A percentile compares a stretch with the other conserved stretches of the same genome.
Conservation (phyloP, 2,113 vertebrate genomes). For the Cyanistes caeruleus region DNA sequence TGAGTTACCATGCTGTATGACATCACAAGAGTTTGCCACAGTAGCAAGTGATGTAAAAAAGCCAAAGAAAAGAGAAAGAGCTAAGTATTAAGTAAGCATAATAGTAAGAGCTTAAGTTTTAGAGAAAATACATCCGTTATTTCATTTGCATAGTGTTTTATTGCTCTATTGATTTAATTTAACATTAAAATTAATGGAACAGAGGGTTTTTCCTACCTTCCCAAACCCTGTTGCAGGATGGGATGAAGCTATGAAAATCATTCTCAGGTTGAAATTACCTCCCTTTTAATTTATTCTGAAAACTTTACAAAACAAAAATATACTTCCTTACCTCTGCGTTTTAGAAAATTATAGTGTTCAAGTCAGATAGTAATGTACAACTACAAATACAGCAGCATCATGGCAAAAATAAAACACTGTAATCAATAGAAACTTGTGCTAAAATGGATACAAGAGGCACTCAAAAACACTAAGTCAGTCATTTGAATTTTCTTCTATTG, state of each 20-base stretch:
- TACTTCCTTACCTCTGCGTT: slow-evolving; percentile 48
- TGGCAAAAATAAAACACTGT: slow-evolving; percentile 61
- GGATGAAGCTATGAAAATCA: slow-evolving; percentile 30
- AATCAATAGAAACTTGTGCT: slow-evolving; percentile 49
- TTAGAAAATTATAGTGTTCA: slow-evolving; percentile 71
- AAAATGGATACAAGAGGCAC: slow-evolving; percentile 25
- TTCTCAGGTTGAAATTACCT: slow-evolving; percentile 35
- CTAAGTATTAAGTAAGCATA: not conserved
- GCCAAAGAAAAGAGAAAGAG: not conserved
- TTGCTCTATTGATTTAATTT: not conserved
- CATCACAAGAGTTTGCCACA: not conserved
- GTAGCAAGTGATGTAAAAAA: not conserved
- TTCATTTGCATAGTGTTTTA: slow-evolving; percentile 63
- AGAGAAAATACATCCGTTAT: not conserved
- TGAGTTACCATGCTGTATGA: not conserved
- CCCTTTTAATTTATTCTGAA: slow-evolving; percentile 65
- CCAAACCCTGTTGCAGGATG: slow-evolving; percentile 48
- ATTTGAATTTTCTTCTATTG: not conserved
- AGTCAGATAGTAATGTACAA: slow-evolving; percentile 66
- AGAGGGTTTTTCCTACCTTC: slow-evolving; percentile 8
- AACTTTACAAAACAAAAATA: slow-evolving; percentile 65
- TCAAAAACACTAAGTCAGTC: not conserved
- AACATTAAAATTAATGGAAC: slow-evolving; percentile 62
- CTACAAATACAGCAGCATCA: slow-evolving; percentile 60
- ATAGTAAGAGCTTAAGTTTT: not conserved